These are phyloP conservation scores for Lytechinus pictus DNA, from an alignment of 35 echinoderm and acorn worm genomes.

Conservation along the genomic window DNA sequence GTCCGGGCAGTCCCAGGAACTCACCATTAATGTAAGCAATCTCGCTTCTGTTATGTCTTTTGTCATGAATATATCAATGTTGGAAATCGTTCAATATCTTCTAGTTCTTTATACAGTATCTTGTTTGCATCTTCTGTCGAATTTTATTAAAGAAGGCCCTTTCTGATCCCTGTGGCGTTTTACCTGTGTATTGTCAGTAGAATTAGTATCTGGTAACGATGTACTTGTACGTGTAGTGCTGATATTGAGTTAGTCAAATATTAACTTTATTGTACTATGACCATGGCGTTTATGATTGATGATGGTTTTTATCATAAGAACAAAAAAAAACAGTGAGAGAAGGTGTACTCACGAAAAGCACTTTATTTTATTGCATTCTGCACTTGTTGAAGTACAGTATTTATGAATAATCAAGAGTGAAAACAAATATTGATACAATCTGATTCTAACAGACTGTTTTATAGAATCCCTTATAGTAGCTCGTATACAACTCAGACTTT, in stretches of 20 bases:
- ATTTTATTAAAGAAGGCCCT: background rate
- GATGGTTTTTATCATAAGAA: background rate
- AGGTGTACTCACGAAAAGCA: background rate
- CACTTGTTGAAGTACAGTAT: background rate
- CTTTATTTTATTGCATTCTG: background rate
- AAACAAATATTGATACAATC: background rate
- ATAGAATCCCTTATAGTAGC: background rate
- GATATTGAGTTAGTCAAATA: conserved; percentile 4
- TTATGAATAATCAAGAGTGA: background rate
- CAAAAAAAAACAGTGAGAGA: background rate
- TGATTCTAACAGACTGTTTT: background rate
- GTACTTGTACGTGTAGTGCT: background rate
- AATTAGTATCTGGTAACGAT: background rate
- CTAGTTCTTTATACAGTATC: conserved; percentile 4
- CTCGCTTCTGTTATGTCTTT: conserved; percentile 32
- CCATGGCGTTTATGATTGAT: background rate
- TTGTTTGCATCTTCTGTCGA: background rate
- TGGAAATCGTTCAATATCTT: background rate
- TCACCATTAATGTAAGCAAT: conserved; percentile 55
- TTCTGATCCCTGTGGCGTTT: background rate
- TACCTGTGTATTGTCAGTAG: background rate
- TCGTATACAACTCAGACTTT: background rate
- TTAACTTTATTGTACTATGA: background rate
- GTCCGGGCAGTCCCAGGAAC: conserved; percentile 49
- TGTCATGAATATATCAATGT: conserved; percentile 4